Conservation (phyloP, 2,888 invertebrate species). For the Nipponacmea schrenckii region DNA sequence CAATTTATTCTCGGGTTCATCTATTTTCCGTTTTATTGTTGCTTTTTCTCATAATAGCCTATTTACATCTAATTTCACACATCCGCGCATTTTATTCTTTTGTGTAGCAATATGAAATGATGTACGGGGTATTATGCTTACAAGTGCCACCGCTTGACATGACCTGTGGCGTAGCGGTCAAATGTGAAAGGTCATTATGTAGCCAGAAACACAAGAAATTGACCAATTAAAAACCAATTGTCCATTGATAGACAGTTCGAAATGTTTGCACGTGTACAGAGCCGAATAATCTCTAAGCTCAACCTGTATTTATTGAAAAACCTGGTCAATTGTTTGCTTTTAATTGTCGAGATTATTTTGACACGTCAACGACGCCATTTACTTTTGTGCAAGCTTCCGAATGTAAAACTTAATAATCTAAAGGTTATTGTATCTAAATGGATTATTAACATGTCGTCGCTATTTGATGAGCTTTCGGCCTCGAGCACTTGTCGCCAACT, state of each 20-base stretch:
- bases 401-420: too few relatives aligned
- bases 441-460: too few relatives aligned
- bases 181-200: background rate
- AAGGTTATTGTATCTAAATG: too few relatives aligned
- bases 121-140: background rate
- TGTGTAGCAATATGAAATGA: background rate
- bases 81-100: background rate
- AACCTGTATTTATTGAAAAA: background rate
- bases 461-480: too few relatives aligned
- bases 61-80: conserved; percentile 6
- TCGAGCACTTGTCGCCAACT: too few relatives aligned
- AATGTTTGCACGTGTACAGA: background rate
- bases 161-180: background rate
- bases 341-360: background rate
- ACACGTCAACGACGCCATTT: background rate
- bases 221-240: background rate
- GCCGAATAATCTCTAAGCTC: too few relatives aligned
- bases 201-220: background rate
- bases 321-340: background rate
- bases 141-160: conserved; percentile 1
- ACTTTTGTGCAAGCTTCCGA: too few relatives aligned
- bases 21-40: background rate
- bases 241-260: background rate
- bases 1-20: too few relatives aligned
- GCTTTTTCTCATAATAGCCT: background rate